phyloP scores from a whole-genome alignment of 2,888 invertebrate genomes.

The Rhamphomyia laevipes region DNA sequence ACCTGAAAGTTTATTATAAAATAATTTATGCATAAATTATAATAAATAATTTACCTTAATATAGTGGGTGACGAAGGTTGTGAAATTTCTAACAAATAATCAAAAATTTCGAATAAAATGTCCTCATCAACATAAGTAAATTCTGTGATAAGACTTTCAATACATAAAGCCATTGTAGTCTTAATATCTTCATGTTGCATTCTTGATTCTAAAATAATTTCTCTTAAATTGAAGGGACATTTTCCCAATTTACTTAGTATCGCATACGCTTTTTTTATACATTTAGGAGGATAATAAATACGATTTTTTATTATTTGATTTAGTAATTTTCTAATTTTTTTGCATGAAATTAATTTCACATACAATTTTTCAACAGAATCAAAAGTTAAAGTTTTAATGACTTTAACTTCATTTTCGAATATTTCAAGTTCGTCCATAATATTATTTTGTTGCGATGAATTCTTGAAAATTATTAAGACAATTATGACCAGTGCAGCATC shows the following conservation, averaged over 20 bases:
- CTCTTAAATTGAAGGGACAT: slow-evolving; percentile 19
- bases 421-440: too few species aligned
- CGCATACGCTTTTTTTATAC: slow-evolving; percentile 22
- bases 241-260: slow-evolving; percentile 20
- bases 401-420: too few species aligned
- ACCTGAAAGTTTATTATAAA: too few species aligned
- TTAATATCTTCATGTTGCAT: slow-evolving; percentile 21
- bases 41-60: slow-evolving; percentile 19
- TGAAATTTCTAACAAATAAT: slow-evolving; percentile 22
- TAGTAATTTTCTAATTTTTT: background rate
- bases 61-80: slow-evolving; percentile 22
- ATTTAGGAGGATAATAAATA: slow-evolving; percentile 23
- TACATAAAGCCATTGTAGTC: slow-evolving; percentile 24
- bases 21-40: too few species aligned
- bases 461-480: slow-evolving; percentile 15
- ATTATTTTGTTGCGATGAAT: background rate
- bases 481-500: slow-evolving; percentile 26
- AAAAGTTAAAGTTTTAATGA: too few species aligned
- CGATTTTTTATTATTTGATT: slow-evolving; percentile 14
- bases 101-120: slow-evolving; percentile 19
- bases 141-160: slow-evolving; percentile 21
- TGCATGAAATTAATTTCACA: background rate
- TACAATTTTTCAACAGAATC: background rate
- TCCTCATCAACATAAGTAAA: slow-evolving; percentile 14
- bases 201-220: slow-evolving; percentile 18